A percentile compares a stretch with the other conserved stretches of the same genome.
These are phyloP conservation scores for Carassius gibelio DNA, from an alignment of 2,113 vertebrate genomes.

Conservation along the genomic window DNA sequence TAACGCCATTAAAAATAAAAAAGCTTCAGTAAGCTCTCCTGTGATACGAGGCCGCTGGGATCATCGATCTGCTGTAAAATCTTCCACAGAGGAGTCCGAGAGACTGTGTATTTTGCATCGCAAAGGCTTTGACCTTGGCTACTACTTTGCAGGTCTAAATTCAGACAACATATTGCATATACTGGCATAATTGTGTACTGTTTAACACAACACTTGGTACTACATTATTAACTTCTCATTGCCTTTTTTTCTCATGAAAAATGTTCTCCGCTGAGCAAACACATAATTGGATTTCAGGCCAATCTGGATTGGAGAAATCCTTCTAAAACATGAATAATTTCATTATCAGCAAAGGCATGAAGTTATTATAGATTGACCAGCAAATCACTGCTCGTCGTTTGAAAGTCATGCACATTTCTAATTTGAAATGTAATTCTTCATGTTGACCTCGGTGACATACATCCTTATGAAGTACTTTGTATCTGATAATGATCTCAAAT, in stretches of 20 bases:
- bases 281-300: constrained; percentile 44
- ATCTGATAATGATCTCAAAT: constrained; percentile 22
- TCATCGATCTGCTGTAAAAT: constrained; percentile 25
- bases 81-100: neutral
- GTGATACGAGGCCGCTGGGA: constrained; percentile 13
- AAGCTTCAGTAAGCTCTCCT: neutral
- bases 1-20: constrained; percentile 13
- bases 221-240: constrained; percentile 39
- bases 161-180: neutral
- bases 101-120: neutral
- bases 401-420: constrained; percentile 24
- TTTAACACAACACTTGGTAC: constrained; percentile 28
- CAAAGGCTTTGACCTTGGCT: constrained; percentile 13
- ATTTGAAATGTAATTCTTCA: constrained; percentile 33
- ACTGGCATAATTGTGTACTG: neutral
- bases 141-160: neutral
- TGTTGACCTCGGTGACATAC: constrained; percentile 22
- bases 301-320: neutral
- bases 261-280: constrained; percentile 36
- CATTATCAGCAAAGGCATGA: constrained; percentile 46
- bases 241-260: neutral
- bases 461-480: constrained; percentile 4
- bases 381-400: constrained; percentile 25
- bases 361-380: constrained; percentile 44
- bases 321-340: constrained; percentile 42